A percentile compares a stretch with the other conserved stretches of the same genome.
Evolutionary conservation across 2,797 vertebrate genomes (phyloP).

Genomic region (Gorsachius magnificus): DNA sequence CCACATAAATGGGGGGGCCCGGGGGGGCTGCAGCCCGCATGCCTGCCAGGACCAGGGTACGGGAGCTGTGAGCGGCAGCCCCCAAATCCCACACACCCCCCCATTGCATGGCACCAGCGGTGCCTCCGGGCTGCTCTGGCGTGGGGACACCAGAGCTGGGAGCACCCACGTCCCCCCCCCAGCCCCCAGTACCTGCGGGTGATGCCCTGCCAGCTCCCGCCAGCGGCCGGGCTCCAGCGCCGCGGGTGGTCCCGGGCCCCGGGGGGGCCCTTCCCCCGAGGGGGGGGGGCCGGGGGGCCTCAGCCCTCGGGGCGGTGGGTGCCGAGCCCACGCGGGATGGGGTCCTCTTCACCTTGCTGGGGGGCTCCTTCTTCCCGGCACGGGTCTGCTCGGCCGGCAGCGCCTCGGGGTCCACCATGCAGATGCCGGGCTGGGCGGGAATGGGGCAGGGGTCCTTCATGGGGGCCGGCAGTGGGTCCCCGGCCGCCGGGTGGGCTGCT

Average conservation of each 20-base stretch:
- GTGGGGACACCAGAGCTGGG: fast-evolving
- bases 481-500: slow-evolving; percentile 46
- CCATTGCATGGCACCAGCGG: fast-evolving
- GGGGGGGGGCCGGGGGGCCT: not conserved
- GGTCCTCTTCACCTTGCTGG: slow-evolving; percentile 69
- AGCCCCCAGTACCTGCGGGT: not conserved
- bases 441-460: slow-evolving; percentile 85
- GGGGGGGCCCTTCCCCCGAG: not conserved
- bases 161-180: not conserved
- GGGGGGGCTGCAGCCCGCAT: not conserved
- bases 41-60: not conserved
- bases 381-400: slow-evolving; percentile 52
- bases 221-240: not conserved
- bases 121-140: not conserved
- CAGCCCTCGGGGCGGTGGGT: not conserved
- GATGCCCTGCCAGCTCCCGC: not conserved
- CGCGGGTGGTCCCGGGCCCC: not conserved
- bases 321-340: not conserved
- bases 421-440: slow-evolving; percentile 84
- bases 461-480: slow-evolving; percentile 81
- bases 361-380: slow-evolving; percentile 37
- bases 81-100: not conserved
- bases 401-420: slow-evolving; percentile 87
- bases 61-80: fast-evolving
- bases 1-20: slow-evolving; percentile 79